phyloP scores from a whole-genome alignment of 1,140 invertebrate species.

The Colletes gigas region DNA sequence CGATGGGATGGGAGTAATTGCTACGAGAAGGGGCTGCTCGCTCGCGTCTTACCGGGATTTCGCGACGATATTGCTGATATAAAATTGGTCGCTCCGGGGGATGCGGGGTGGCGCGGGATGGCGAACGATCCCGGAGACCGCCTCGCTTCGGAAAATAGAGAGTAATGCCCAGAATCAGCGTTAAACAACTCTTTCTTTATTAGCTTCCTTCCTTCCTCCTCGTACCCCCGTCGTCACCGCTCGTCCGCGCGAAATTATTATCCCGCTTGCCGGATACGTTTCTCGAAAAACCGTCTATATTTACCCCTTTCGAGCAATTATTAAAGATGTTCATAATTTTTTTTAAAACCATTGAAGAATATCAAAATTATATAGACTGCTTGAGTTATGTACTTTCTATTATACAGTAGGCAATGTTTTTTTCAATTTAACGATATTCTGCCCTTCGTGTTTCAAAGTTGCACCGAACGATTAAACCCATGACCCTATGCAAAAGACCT shows the following conservation, averaged over 20 bases:
- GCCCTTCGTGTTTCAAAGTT: no score
- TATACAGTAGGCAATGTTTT: no score
- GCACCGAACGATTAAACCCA: no score
- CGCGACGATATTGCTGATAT: slow-evolving; percentile 63
- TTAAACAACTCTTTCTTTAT: slow-evolving; percentile 39
- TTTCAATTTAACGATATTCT: no score
- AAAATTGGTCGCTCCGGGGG: slow-evolving; percentile 26
- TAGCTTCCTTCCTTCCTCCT: background rate
- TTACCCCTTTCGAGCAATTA: no score
- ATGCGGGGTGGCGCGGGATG: rapidly evolving
- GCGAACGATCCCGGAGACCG: background rate
- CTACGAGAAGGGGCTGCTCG: slow-evolving; percentile 61
- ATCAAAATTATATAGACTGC: no score
- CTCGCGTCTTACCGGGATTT: slow-evolving; percentile 68
- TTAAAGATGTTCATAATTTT: no score
- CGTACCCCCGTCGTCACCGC: background rate
- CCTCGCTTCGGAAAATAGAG: slow-evolving; percentile 35
- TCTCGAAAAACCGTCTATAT: slow-evolving; percentile 2
- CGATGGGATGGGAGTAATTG: slow-evolving; percentile 72
- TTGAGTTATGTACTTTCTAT: no score
- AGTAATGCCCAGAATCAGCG: slow-evolving; percentile 30
- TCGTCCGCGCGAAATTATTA: slow-evolving; percentile 18
- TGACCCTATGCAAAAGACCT: no score
- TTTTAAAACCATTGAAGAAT: no score
- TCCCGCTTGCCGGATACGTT: slow-evolving; percentile 20